These are phyloP conservation scores for Lemur catta DNA, from an alignment of 2,797 vertebrate genomes.

Conservation along the genomic window DNA sequence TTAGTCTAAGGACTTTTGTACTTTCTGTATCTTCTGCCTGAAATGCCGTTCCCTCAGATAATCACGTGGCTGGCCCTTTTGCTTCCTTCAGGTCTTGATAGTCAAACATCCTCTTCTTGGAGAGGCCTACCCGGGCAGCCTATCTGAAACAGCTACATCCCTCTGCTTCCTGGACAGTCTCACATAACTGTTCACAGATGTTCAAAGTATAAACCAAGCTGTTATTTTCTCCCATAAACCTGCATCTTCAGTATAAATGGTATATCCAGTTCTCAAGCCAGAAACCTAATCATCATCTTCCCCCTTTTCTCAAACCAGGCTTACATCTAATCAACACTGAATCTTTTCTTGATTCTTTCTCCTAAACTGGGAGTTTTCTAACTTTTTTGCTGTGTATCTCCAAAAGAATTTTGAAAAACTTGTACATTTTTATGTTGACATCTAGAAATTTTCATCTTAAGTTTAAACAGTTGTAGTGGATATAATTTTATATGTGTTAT, in stretches of 20 bases:
- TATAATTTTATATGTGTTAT: conserved; percentile 11
- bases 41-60: background rate
- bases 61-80: background rate
- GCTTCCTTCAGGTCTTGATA: background rate
- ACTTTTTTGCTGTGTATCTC: background rate
- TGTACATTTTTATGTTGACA: conserved; percentile 8
- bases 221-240: background rate
- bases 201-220: background rate
- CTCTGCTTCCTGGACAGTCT: background rate
- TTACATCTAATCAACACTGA: background rate
- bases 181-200: background rate
- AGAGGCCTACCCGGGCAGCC: background rate
- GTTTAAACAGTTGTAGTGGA: background rate
- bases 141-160: background rate
- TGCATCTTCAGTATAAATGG: background rate
- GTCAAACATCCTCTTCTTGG: background rate
- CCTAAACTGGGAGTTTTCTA: conserved; percentile 2
- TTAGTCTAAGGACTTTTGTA: background rate
- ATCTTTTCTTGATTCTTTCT: background rate
- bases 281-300: background rate
- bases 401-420: conserved; percentile 35
- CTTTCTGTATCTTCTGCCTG: background rate
- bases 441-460: conserved; percentile 19
- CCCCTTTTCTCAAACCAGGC: background rate
- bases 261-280: background rate